Evolutionary conservation across 2,113 vertebrate genomes (phyloP).

Genomic region (Brachirus orientalis): DNA sequence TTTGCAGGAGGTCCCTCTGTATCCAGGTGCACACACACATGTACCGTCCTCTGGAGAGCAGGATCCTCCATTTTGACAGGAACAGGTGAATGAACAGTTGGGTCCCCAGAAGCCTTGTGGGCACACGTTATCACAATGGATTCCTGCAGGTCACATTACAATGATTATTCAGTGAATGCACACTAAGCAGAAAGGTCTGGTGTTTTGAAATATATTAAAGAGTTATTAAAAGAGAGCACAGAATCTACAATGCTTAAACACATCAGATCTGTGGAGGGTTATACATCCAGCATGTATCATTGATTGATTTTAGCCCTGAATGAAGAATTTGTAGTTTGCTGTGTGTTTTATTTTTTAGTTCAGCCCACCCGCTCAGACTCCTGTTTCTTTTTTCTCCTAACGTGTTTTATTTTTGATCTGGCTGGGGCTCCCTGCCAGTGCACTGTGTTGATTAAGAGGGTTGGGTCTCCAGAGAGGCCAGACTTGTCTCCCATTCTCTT

Average conservation of each 20-base stretch:
- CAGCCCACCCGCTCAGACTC: constrained; percentile 62
- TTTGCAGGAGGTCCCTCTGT: constrained; percentile 93
- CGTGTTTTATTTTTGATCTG: constrained; percentile 81
- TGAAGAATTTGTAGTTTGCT: constrained; percentile 48
- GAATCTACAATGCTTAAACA: constrained; percentile 37
- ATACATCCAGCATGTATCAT: constrained; percentile 39
- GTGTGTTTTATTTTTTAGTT: constrained; percentile 42
- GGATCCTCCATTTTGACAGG: constrained; percentile 95
- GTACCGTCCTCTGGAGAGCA: constrained; percentile 95
- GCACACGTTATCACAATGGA: constrained; percentile 94
- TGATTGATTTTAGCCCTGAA: constrained; percentile 43
- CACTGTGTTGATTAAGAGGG: constrained; percentile 84
- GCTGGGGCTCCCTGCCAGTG: constrained; percentile 76
- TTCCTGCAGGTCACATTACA: constrained; percentile 81
- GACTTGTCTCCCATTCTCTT: constrained; percentile 84
- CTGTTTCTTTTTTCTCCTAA: constrained; percentile 70
- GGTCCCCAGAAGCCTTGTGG: constrained; percentile 93
- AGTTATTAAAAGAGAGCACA: constrained; percentile 35
- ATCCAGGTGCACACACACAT: constrained; percentile 95
- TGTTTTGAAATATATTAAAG: constrained; percentile 41
- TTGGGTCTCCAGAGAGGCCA: constrained; percentile 71
- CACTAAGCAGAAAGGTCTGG: constrained; percentile 34
- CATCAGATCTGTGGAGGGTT: constrained; percentile 39
- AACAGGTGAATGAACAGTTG: constrained; percentile 96
- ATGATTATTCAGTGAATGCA: constrained; percentile 55